phyloP scores from a whole-genome alignment of 2,888 invertebrate genomes.

The Incurvaria masculella region DNA sequence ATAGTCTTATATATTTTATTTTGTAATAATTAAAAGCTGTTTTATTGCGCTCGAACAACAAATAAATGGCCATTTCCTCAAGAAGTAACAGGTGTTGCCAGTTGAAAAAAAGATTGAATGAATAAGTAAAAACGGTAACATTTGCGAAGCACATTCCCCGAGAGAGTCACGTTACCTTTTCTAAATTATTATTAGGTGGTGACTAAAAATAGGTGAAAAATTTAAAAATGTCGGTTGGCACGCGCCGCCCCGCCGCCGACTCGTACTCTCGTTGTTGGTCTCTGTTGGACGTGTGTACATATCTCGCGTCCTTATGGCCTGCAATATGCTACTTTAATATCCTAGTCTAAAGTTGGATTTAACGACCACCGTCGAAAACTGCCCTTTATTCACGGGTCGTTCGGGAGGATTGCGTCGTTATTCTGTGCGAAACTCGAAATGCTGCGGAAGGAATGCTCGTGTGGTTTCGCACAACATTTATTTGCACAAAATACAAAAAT shows the following conservation, averaged over 20 bases:
- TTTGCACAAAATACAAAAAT: background rate
- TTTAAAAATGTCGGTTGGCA: slow-evolving; percentile 47
- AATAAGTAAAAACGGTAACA: no score
- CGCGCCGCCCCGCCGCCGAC: slow-evolving; percentile 33
- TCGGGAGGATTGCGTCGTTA: no score
- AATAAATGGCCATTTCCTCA: no score
- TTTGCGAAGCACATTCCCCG: background rate
- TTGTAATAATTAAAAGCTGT: no score
- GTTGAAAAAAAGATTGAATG: no score
- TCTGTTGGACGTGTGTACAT: slow-evolving; percentile 27
- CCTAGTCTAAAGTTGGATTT: background rate
- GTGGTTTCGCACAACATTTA: background rate
- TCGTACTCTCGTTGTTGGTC: slow-evolving; percentile 41
- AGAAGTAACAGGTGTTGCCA: no score
- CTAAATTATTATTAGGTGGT: slow-evolving; percentile 50
- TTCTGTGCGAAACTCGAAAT: background rate
- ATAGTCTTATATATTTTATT: no score
- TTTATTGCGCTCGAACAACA: no score
- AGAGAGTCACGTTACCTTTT: slow-evolving; percentile 51
- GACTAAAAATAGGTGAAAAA: slow-evolving; percentile 53
- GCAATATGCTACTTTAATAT: background rate
- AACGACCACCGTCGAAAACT: no score
- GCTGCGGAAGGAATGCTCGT: background rate
- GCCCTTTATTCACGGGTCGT: no score
- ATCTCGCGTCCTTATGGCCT: background rate